Conservation (phyloP, 1,140 invertebrate genomes). For the Lithobius niger region DNA sequence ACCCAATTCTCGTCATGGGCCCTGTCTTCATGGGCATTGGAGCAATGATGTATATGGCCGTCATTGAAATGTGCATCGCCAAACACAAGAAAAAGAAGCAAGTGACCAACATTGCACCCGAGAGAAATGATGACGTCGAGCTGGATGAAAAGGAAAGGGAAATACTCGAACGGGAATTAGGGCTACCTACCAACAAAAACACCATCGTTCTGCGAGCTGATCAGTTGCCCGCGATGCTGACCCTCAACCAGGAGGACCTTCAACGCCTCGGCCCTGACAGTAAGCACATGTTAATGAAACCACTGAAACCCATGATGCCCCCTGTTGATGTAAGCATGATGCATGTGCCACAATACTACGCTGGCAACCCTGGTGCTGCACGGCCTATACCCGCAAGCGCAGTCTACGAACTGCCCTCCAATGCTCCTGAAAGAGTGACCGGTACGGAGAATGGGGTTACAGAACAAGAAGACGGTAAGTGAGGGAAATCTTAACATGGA, state of each 20-base stretch:
- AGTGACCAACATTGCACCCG: neutral
- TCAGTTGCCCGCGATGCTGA: neutral
- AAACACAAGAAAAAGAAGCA: neutral
- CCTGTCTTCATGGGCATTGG: neutral
- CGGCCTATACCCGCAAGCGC: neutral
- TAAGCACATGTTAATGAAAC: neutral
- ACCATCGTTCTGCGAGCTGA: neutral
- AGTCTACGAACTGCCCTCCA: too few species aligned
- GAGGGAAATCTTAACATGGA: too few species aligned
- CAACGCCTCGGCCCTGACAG: neutral
- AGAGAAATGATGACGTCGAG: neutral
- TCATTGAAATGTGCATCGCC: neutral
- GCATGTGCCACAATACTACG: neutral
- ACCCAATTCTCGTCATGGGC: neutral
- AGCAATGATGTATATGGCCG: neutral
- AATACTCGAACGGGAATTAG: too few species aligned
- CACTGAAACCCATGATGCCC: neutral
- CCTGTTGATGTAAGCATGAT: neutral
- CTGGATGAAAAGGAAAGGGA: neutral
- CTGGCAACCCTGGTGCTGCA: too few species aligned
- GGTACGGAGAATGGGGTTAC: too few species aligned
- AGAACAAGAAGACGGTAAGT: too few species aligned
- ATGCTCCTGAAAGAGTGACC: too few species aligned
- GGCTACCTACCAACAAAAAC: neutral
- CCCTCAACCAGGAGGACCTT: neutral